phyloP scores from a whole-genome alignment of 2,888 invertebrate genomes.

The Ischnura elegans region DNA sequence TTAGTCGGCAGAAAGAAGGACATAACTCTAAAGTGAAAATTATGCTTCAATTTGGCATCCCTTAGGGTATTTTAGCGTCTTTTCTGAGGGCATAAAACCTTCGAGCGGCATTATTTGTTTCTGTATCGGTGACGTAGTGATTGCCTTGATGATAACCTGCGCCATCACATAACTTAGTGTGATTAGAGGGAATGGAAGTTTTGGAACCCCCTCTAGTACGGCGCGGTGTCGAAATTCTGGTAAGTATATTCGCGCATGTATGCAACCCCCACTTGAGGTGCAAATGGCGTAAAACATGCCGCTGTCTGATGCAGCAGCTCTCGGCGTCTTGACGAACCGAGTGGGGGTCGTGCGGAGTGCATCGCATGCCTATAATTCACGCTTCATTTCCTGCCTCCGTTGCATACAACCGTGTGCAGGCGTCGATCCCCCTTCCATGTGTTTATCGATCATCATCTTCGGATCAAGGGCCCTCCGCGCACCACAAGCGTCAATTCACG shows the following conservation, averaged over 20 bases:
- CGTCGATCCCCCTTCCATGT: not conserved
- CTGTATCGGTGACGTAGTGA: not conserved
- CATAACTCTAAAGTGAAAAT: too few species aligned
- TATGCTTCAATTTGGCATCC: too few species aligned
- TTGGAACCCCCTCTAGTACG: too few species aligned
- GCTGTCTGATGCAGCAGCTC: not conserved
- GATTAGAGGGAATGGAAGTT: too few species aligned
- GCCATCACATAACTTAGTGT: too few species aligned
- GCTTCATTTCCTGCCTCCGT: conserved; percentile 3
- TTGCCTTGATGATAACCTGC: not conserved
- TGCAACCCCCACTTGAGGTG: too few species aligned
- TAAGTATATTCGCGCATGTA: too few species aligned
- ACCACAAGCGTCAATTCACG: not conserved
- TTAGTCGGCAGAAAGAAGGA: too few species aligned
- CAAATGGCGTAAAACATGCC: not conserved
- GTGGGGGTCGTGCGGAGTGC: not conserved
- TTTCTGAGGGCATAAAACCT: too few species aligned
- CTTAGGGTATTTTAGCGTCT: too few species aligned
- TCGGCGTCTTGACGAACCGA: not conserved
- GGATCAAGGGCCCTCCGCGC: not conserved
- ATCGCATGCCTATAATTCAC: not conserved
- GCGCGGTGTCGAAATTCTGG: too few species aligned
- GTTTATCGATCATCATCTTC: conserved; percentile 31
- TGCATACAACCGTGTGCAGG: not conserved
- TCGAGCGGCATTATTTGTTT: too few species aligned